These are phyloP conservation scores for Ectropis grisescens DNA, from an alignment of 1,140 invertebrate species.

Conservation along the genomic window DNA sequence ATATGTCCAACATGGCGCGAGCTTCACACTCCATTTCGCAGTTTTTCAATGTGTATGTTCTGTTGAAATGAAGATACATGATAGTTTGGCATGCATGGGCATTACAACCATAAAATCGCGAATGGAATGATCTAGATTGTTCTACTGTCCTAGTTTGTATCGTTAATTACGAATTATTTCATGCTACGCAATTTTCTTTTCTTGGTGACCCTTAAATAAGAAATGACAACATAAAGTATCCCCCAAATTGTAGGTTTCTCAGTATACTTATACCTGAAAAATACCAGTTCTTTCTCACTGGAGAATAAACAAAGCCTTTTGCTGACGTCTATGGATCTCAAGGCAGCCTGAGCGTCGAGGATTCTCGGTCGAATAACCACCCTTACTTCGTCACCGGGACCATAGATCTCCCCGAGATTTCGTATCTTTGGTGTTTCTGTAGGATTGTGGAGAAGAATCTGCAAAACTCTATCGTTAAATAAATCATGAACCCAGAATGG, in stretches of 20 bases:
- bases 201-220: no score
- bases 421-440: conserved; percentile 82
- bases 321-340: conserved; percentile 72
- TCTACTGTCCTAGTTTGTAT: no score
- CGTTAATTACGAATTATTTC: no score
- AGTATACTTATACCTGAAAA: no score
- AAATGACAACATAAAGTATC: no score
- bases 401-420: conserved; percentile 78
- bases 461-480: conserved; percentile 5
- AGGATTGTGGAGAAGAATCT: conserved; percentile 81
- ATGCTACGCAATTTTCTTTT: no score
- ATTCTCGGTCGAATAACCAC: conserved; percentile 77
- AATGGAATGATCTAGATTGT: no score
- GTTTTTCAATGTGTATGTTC: conserved; percentile 76
- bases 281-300: conserved; percentile 77
- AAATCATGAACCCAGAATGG: not conserved
- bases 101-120: no score
- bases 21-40: conserved; percentile 80
- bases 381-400: conserved; percentile 77
- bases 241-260: no score
- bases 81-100: no score
- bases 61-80: conserved; percentile 30
- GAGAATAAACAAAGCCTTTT: conserved; percentile 82
- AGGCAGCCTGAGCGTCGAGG: conserved; percentile 71
- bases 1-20: conserved; percentile 73